A percentile compares a stretch with the other conserved stretches of the same genome.
These are phyloP conservation scores for Dryoscopus gambensis DNA, from an alignment of 2,113 vertebrate species.

Conservation along the genomic window DNA sequence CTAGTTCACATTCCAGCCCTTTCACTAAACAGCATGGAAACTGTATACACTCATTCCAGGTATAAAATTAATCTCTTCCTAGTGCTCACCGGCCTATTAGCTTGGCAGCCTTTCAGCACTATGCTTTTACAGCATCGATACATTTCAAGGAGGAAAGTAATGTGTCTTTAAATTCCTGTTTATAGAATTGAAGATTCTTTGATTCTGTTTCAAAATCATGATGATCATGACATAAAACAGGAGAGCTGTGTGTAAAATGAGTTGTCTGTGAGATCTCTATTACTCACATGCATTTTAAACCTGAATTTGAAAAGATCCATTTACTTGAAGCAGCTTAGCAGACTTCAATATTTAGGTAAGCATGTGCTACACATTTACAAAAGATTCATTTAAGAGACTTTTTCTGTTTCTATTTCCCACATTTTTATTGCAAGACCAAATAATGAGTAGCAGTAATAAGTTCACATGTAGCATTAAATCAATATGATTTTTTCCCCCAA, in stretches of 20 bases:
- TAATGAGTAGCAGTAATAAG: not conserved
- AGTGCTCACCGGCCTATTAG: conserved; percentile 7
- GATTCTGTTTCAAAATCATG: conserved; percentile 19
- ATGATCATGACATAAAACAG: conserved; percentile 19
- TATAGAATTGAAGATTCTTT: conserved; percentile 29
- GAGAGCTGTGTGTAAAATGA: not conserved
- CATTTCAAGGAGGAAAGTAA: conserved; percentile 24
- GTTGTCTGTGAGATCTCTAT: not conserved
- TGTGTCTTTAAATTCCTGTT: conserved; percentile 28
- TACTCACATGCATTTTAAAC: not conserved
- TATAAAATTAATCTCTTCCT: conserved; percentile 54
- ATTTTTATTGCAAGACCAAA: not conserved
- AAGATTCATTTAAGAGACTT: not conserved
- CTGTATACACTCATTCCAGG: not conserved
- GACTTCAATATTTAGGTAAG: not conserved
- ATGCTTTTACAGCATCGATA: not conserved
- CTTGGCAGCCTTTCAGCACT: conserved; percentile 41
- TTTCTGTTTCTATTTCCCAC: not conserved
- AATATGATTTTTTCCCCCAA: not conserved
- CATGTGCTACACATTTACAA: not conserved
- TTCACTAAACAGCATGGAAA: conserved; percentile 16
- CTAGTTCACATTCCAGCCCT: not conserved
- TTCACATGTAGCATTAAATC: not conserved
- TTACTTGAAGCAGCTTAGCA: not conserved
- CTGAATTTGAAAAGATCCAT: not conserved